These are phyloP conservation scores for Paralichthys olivaceus DNA, from an alignment of 2,113 vertebrate species.

Conservation along the genomic window DNA sequence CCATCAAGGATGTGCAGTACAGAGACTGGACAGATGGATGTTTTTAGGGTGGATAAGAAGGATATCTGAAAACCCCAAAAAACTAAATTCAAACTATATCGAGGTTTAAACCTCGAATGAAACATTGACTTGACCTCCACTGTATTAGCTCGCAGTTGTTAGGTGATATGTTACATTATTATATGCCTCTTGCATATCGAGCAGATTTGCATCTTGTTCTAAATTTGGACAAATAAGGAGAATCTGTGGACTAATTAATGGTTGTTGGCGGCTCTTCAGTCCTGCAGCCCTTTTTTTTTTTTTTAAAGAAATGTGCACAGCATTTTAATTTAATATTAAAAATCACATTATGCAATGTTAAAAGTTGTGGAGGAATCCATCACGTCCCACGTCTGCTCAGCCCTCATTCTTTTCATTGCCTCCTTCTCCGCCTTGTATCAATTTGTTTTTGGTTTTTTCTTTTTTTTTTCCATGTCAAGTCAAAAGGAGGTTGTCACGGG, in stretches of 20 bases:
- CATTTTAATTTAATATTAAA: conserved; percentile 30
- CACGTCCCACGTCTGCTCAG: conserved; percentile 46
- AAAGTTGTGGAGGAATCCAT: conserved; percentile 47
- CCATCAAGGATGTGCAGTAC: too few relatives aligned
- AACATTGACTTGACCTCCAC: conserved; percentile 6
- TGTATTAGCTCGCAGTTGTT: background rate
- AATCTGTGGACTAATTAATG: conserved; percentile 35
- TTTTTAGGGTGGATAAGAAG: too few relatives aligned
- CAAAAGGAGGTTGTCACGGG: conserved; percentile 69
- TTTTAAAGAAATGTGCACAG: background rate
- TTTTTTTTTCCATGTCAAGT: conserved; percentile 49
- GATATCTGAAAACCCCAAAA: background rate
- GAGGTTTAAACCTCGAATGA: background rate
- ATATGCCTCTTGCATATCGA: conserved; percentile 10
- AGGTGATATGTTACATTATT: conserved; percentile 8
- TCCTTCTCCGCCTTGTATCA: conserved; percentile 47
- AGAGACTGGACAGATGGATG: too few relatives aligned
- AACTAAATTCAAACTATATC: background rate
- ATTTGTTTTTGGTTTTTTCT: conserved; percentile 41
- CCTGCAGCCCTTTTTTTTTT: conserved; percentile 11
- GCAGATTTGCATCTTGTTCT: conserved; percentile 24
- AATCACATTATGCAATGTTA: conserved; percentile 6
- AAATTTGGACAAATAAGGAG: conserved; percentile 30
- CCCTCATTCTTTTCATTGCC: conserved; percentile 24
- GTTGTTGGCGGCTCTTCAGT: conserved; percentile 15